phyloP scores from a whole-genome alignment of 2,797 vertebrate species.

The Brachyrhaphis roseni region DNA sequence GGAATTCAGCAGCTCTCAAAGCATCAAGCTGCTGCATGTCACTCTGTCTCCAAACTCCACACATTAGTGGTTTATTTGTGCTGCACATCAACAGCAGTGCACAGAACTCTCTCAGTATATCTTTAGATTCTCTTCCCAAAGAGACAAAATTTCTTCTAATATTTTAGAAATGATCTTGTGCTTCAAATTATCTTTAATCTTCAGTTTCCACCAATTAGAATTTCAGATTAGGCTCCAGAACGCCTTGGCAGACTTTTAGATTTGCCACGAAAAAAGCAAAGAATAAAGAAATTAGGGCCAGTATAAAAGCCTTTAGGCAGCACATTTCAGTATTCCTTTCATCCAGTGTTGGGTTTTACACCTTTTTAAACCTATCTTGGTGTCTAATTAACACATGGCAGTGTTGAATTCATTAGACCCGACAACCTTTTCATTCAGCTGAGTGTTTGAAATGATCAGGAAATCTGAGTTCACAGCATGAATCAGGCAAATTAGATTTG shows the following conservation, averaged over 20 bases:
- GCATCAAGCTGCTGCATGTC: conserved; percentile 11
- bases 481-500: conserved; percentile 24
- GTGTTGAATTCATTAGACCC: conserved; percentile 11
- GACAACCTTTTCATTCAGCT: conserved; percentile 3
- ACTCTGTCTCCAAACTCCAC: conserved; percentile 1
- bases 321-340: background rate
- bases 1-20: conserved; percentile 22
- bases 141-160: background rate
- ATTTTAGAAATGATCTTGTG: background rate
- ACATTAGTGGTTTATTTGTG: background rate
- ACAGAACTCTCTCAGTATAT: background rate
- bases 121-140: background rate
- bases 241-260: background rate
- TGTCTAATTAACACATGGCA: background rate
- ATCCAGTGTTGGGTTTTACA: background rate
- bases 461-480: conserved; percentile 11
- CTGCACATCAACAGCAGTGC: background rate
- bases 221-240: background rate
- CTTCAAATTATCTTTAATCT: background rate
- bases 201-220: background rate
- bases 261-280: background rate
- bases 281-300: background rate
- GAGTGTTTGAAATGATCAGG: conserved; percentile 8
- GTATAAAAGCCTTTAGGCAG: background rate
- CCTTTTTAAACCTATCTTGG: background rate